Conservation (phyloP, 2,888 invertebrate genomes). For the Scaptomyza flava region DNA sequence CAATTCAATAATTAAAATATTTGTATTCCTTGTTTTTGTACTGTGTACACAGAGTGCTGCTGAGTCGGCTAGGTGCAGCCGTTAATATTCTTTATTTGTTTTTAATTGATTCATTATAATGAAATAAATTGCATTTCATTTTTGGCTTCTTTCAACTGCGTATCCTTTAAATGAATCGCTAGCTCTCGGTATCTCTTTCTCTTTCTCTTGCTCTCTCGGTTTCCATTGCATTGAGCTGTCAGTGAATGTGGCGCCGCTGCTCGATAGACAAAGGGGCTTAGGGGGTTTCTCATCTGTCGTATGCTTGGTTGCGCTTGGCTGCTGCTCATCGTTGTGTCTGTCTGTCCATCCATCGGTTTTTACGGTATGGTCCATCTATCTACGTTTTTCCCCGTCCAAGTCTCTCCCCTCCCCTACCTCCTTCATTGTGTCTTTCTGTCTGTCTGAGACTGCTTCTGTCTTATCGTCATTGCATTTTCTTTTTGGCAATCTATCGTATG, state of each 20-base stretch:
- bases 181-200: neutral
- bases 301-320: conserved; percentile 68
- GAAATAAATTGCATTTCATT: conserved; percentile 48
- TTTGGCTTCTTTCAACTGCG: conserved; percentile 19
- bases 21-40: too few species aligned
- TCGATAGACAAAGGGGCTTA: neutral
- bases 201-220: conserved; percentile 3
- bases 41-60: neutral
- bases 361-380: neutral
- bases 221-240: conserved; percentile 65
- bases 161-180: conserved; percentile 60
- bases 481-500: conserved; percentile 33
- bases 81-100: conserved; percentile 5
- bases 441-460: conserved; percentile 14
- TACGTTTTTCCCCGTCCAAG: neutral
- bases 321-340: conserved; percentile 49
- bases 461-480: conserved; percentile 51
- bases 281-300: conserved; percentile 49
- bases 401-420: neutral
- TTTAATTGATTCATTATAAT: conserved; percentile 56
- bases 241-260: neutral
- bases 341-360: conserved; percentile 4
- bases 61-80: neutral
- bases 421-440: neutral
- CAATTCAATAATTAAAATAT: too few species aligned